Evolutionary conservation across 2,888 invertebrate genomes (phyloP), one percentile per base, ranked within the genome.

Genomic region (Xylota sylvarum): DNA sequence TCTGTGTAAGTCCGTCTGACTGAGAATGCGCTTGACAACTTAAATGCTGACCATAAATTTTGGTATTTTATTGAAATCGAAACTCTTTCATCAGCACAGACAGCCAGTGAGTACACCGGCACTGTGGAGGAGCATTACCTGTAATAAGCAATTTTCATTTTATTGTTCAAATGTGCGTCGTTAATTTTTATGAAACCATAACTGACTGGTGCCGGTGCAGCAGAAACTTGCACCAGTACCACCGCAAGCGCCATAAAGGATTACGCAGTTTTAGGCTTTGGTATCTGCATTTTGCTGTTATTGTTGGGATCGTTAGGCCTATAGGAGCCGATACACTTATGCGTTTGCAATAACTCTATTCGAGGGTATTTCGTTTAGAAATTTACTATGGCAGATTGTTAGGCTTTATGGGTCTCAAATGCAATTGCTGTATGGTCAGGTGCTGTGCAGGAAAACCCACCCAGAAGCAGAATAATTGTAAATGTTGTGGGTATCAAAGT

Each of bases 61-160:
- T 48, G 56, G 43, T 72, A 65, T 73, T 80, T 80, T 80, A 80
- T 72, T 80, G 79, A 73, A 80, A 65, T 73, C 72, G 73, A 80
- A 73, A 65, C 79, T 80, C 79, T 80, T 73, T 65, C 64, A 73
- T 80, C 72, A 80, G 56, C 14, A 5, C 37, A 48, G 72, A 35
- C 23, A 30, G 50, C 12, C 37, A 46, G 30, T 4, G 30, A 14
- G 50, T 37, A 58, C 58, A 23, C 62, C 64, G 14, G 55, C 64
- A 5, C 62, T 23, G 3, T 3, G 2, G 23, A 46, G 17, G 64
- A 62, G 17, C 78, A 70, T 78, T 79, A 72, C 62, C 55, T 56
- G 76, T 64, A 64, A 72, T 72, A 79, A 64, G 70, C 79, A 72
- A 56, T 79, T 79, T 64, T 79, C 62, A 9, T 55, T 64, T 79